phyloP scores from a whole-genome alignment of 1,140 invertebrate species.

The Zaprionus gabonicus region DNA sequence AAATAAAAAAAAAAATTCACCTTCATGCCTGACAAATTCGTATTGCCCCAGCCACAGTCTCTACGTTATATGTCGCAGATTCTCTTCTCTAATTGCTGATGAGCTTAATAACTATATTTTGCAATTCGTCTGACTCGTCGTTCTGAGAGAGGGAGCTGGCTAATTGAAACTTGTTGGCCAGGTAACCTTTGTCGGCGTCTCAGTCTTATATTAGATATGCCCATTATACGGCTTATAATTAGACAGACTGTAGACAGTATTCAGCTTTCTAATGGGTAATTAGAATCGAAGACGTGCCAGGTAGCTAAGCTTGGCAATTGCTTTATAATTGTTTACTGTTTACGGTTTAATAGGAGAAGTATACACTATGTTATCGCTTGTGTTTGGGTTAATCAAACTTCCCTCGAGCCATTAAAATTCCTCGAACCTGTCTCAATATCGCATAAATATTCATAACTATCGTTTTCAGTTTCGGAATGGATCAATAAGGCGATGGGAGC shows the following conservation, averaged over 20 bases:
- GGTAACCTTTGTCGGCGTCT: conserved; percentile 46
- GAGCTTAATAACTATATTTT: conserved; percentile 72
- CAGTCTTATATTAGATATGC: conserved; percentile 33
- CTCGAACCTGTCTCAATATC: conserved; percentile 1
- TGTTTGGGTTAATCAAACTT: conserved; percentile 4
- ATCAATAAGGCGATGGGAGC: conserved; percentile 24
- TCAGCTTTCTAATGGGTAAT: conserved; percentile 35
- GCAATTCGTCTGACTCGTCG: conserved; percentile 21
- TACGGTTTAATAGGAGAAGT: not conserved
- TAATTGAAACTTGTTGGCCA: conserved; percentile 34
- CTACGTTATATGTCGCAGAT: conserved; percentile 16
- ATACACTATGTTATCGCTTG: too few species aligned
- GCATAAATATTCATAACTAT: conserved; percentile 19
- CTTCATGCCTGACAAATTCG: conserved; percentile 77
- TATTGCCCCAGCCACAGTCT: conserved; percentile 29
- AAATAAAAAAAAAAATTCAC: conserved; percentile 47
- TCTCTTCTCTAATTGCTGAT: conserved; percentile 49
- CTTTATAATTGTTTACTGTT: conserved; percentile 7
- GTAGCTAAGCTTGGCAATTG: not conserved
- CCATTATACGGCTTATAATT: conserved; percentile 45
- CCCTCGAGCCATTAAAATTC: conserved; percentile 3
- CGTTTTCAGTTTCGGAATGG: conserved; percentile 23
- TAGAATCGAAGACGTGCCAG: conserved; percentile 30
- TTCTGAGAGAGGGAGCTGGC: conserved; percentile 31
- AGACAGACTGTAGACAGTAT: conserved; percentile 17